Evolutionary conservation across 2,888 invertebrate genomes (phyloP).

Genomic region (Labia minor): DNA sequence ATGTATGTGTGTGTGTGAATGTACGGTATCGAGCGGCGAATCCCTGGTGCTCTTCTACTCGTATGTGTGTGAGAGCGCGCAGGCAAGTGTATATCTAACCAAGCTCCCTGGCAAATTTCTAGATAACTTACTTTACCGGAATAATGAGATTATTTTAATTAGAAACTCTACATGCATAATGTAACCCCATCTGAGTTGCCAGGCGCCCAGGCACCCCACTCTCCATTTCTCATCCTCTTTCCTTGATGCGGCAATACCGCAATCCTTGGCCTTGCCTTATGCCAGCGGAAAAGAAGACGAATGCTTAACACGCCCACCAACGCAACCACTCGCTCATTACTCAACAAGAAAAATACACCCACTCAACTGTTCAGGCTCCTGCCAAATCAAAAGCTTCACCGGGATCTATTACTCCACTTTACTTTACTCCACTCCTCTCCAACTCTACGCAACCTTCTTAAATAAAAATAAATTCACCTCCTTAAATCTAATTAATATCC

Average conservation of each 20-base stretch:
- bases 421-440: no score
- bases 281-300: neutral
- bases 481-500: no score
- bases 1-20: neutral
- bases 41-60: constrained; percentile 13
- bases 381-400: no score
- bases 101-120: constrained; percentile 13
- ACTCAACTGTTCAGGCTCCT: no score
- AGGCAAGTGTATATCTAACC: constrained; percentile 4
- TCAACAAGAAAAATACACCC: no score
- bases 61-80: neutral
- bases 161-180: constrained; percentile 13
- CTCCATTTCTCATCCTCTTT: neutral
- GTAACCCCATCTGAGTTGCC: constrained; percentile 13
- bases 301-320: neutral
- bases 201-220: neutral
- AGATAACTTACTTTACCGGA: constrained; percentile 13
- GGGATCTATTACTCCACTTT: no score
- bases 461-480: no score
- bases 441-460: no score
- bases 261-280: neutral
- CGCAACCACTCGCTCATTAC: no score
- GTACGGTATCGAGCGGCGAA: constrained; percentile 13
- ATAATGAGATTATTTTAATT: constrained; percentile 13
- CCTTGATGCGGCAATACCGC: constrained; percentile 13